Percentiles rank a stretch among this genome's conserved stretches.
Evolutionary conservation across 1,140 invertebrate species (phyloP).

Genomic region (Cydia strobilella): DNA sequence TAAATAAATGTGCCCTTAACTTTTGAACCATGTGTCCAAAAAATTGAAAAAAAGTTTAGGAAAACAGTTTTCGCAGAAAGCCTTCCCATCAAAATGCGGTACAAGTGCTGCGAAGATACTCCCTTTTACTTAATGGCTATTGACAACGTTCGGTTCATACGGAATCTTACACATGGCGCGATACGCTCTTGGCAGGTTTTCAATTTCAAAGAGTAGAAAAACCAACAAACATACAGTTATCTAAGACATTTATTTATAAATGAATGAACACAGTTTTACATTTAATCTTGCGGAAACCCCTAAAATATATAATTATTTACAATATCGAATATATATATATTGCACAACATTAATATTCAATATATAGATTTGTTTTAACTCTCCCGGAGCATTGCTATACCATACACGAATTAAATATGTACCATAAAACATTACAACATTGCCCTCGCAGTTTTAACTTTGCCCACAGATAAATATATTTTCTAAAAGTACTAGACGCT

Average conservation of each 20-base stretch:
- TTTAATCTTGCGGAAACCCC: conserved; percentile 49
- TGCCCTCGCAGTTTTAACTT: neutral
- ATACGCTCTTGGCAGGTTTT: neutral
- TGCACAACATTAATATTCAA: conserved; percentile 44
- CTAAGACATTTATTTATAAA: conserved; percentile 72
- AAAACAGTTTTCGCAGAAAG: too few relatives aligned
- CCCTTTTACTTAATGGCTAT: too few relatives aligned
- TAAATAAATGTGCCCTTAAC: too few relatives aligned
- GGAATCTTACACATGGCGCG: neutral
- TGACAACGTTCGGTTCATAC: neutral
- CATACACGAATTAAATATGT: conserved; percentile 34
- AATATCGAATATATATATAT: conserved; percentile 48
- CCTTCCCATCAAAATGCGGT: too few relatives aligned
- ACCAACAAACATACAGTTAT: conserved; percentile 40
- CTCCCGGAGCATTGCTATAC: conserved; percentile 58
- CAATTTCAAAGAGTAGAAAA: conserved; percentile 14
- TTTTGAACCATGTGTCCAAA: too few relatives aligned
- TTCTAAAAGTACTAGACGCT: neutral
- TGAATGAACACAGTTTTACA: conserved; percentile 75
- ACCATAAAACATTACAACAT: neutral
- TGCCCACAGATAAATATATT: neutral
- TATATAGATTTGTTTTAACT: conserved; percentile 59
- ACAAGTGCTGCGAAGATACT: too few relatives aligned
- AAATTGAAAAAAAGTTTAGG: too few relatives aligned
- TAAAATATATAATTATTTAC: conserved; percentile 53